Conservation (phyloP, 1,140 invertebrate genomes). For the Neodiprion virginianus region DNA sequence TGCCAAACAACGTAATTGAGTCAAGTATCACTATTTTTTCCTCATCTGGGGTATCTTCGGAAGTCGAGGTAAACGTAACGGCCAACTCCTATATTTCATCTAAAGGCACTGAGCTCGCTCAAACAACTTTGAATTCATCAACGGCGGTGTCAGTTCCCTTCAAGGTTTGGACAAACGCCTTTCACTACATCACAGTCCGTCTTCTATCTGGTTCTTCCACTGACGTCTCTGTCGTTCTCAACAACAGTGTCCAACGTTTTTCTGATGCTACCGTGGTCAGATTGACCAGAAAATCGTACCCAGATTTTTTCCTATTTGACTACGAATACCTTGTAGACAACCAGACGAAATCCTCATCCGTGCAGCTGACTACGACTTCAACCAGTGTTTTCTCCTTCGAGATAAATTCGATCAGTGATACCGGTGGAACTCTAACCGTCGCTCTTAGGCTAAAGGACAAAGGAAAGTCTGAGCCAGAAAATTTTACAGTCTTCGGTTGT, state of each 20-base stretch:
- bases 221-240: conserved; percentile 36
- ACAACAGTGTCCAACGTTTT: conserved; percentile 34
- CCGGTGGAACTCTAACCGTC: conserved; percentile 73
- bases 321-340: conserved; percentile 70
- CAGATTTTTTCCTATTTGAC: conserved; percentile 75
- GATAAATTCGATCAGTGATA: conserved; percentile 71
- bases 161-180: conserved; percentile 62
- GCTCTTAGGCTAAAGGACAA: conserved; percentile 66
- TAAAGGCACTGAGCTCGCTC: neutral
- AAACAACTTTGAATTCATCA: neutral
- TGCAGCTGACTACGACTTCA: conserved; percentile 69
- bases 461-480: conserved; percentile 59
- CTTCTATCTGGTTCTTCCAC: conserved; percentile 43
- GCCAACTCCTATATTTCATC: conserved; percentile 20
- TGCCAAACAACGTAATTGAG: conserved; percentile 35
- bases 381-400: conserved; percentile 70
- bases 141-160: conserved; percentile 55
- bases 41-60: conserved; percentile 48
- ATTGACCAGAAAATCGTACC: conserved; percentile 71
- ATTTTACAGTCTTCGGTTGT: conserved; percentile 49
- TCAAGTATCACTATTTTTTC: conserved; percentile 38
- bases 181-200: conserved; percentile 63
- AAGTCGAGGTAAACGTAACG: conserved; percentile 42
- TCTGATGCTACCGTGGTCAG: conserved; percentile 56
- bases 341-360: conserved; percentile 64